These are phyloP conservation scores for Parnassius glacialis DNA, from an alignment of 2,888 invertebrate genomes.

Conservation along the genomic window DNA sequence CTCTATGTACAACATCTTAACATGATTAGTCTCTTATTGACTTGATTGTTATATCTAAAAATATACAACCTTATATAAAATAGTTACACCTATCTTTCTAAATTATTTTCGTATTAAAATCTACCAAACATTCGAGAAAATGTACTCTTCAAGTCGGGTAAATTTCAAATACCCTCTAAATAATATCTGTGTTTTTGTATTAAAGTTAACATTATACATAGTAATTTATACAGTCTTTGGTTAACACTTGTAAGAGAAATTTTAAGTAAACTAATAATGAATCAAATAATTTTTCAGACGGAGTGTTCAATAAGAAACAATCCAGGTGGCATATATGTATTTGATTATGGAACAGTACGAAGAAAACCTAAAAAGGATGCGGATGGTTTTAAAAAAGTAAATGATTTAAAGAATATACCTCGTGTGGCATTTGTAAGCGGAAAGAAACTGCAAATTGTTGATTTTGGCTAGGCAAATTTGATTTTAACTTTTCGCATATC, in stretches of 20 bases:
- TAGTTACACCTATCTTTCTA: neutral
- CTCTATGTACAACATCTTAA: neutral
- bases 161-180: no score
- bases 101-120: neutral
- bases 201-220: no score
- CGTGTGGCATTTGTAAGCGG: slow-evolving; percentile 80
- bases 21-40: neutral
- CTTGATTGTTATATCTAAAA: neutral
- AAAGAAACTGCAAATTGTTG: slow-evolving; percentile 79
- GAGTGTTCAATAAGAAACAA: slow-evolving; percentile 77
- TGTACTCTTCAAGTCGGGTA: no score
- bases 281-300: slow-evolving; percentile 60
- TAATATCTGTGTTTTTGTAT: no score
- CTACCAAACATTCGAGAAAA: no score
- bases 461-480: slow-evolving; percentile 61
- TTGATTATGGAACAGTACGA: slow-evolving; percentile 78
- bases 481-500: neutral
- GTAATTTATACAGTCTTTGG: no score
- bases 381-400: slow-evolving; percentile 56
- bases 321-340: slow-evolving; percentile 77
- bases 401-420: slow-evolving; percentile 66
- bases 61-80: neutral
- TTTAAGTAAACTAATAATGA: neutral
- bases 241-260: no score
- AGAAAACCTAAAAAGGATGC: slow-evolving; percentile 53